phyloP scores from a whole-genome alignment of 2,113 vertebrate genomes.

The Cyphomyrus plagiostoma region DNA sequence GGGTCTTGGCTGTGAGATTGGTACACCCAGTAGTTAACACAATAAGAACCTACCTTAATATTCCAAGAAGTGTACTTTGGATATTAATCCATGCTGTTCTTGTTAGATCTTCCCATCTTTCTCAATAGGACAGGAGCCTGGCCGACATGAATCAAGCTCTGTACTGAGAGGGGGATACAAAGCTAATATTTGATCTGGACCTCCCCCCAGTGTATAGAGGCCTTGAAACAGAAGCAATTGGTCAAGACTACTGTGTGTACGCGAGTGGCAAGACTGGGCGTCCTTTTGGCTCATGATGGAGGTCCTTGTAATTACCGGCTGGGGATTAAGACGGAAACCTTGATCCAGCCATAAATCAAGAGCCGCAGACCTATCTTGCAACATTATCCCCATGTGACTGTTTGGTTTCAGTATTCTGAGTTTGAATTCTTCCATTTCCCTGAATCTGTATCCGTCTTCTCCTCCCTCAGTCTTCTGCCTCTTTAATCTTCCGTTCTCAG shows the following conservation, averaged over 20 bases:
- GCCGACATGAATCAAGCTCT: slow-evolving; percentile 16
- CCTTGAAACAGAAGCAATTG: slow-evolving; percentile 16
- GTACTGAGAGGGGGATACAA: slow-evolving; percentile 19
- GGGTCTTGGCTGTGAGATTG: slow-evolving; percentile 2
- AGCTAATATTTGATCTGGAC: slow-evolving; percentile 45
- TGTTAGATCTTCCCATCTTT: slow-evolving; percentile 29
- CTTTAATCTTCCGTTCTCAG: not conserved
- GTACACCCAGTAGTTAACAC: slow-evolving; percentile 23
- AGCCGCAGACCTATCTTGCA: not conserved
- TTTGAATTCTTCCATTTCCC: slow-evolving; percentile 10
- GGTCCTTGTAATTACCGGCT: not conserved
- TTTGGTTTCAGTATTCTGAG: not conserved
- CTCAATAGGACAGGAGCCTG: slow-evolving; percentile 36
- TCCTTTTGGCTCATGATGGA: not conserved
- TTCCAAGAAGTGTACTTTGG: slow-evolving; percentile 36
- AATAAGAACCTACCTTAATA: slow-evolving; percentile 18
- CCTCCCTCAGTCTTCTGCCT: not conserved
- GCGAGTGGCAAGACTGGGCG: slow-evolving; percentile 3
- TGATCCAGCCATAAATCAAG: slow-evolving; percentile 18
- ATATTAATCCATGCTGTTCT: slow-evolving; percentile 30
- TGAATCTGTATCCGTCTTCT: slow-evolving; percentile 24
- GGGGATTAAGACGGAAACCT: not conserved
- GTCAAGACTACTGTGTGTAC: slow-evolving; percentile 10
- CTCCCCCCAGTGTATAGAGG: slow-evolving; percentile 30
- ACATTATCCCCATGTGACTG: not conserved